A percentile compares a stretch with the other conserved stretches of the same genome.
Conservation (phyloP, 2,113 vertebrate species). For the Vimba vimba region DNA sequence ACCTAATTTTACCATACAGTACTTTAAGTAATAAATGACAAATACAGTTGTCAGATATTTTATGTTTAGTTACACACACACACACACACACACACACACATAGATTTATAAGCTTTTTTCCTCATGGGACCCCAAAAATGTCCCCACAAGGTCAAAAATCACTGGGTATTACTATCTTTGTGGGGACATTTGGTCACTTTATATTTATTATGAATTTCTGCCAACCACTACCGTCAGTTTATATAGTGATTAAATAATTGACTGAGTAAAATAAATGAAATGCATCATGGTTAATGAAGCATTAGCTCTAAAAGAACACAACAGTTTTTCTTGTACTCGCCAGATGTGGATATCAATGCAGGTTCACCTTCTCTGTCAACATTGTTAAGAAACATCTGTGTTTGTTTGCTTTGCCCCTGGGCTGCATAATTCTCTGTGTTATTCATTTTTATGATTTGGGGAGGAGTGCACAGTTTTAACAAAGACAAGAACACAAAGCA, state of each 20-base stretch:
- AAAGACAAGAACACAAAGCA: neutral
- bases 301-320: neutral
- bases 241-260: neutral
- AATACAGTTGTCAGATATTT: too few relatives aligned
- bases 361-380: slow-evolving; percentile 7
- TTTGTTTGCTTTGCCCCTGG: slow-evolving; percentile 33
- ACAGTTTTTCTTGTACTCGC: neutral
- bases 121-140: too few relatives aligned
- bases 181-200: too few relatives aligned
- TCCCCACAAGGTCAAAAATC: too few relatives aligned
- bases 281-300: neutral
- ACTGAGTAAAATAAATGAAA: neutral
- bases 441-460: slow-evolving; percentile 3
- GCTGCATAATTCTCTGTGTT: neutral
- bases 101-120: too few relatives aligned
- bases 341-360: neutral
- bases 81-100: too few relatives aligned
- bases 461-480: neutral
- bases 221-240: neutral
- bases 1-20: too few relatives aligned
- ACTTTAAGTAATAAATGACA: too few relatives aligned
- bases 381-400: slow-evolving; percentile 61
- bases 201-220: neutral
- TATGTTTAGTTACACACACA: too few relatives aligned
- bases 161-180: too few relatives aligned